Base-by-base conservation (phyloP, 2,113 vertebrate genomes). In the Heliornis fulica region DNA sequence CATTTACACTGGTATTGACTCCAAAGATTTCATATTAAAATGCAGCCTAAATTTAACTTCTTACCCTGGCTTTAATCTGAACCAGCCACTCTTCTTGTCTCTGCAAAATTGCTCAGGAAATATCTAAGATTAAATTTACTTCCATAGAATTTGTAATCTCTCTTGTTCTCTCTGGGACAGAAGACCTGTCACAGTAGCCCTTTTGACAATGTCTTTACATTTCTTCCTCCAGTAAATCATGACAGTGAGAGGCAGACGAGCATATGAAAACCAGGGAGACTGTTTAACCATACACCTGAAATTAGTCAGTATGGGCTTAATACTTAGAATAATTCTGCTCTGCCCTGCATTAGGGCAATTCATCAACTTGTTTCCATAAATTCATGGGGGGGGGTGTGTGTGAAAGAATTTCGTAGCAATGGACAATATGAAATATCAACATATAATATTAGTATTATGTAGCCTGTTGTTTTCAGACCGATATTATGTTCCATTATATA, bases 91-190 rank as follows among this genome's bases (percentile, higher is more conserved):
- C 46, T 95, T 83, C 63, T 94, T 34, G 29, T n/a, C 71, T n/a
- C 77, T 80, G 74, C 63, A 95, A 46, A 94, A 91, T 95, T 93
- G 92, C 85, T 85, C 57, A 94, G 95, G 91, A 93, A 92, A 89
- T 90, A 87, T 92, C 64, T 46, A 74, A 83, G 80, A 95, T 93
- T 95, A 95, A 80, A 92, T 91, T 94, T 91, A 95, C 69, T 97
- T 81, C 79, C 68, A 92, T 76, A 89, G 91, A 93, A 95, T 54
- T 91, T 77, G 91, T 36, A 48, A 53, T 78, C 41, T 74, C 81
- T 80, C 51, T 91, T 84, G 77, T 69, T 96, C 17, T 36, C 50
- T 71, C 91, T 92, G 88, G 90, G 64, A 89, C 87, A 85, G 48
- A 63, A 87, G 82, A 87, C 40, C 20, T 79, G 28, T 40, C 63